phyloP scores from a whole-genome alignment of 2,113 vertebrate genomes.

The Megalops atlanticus region DNA sequence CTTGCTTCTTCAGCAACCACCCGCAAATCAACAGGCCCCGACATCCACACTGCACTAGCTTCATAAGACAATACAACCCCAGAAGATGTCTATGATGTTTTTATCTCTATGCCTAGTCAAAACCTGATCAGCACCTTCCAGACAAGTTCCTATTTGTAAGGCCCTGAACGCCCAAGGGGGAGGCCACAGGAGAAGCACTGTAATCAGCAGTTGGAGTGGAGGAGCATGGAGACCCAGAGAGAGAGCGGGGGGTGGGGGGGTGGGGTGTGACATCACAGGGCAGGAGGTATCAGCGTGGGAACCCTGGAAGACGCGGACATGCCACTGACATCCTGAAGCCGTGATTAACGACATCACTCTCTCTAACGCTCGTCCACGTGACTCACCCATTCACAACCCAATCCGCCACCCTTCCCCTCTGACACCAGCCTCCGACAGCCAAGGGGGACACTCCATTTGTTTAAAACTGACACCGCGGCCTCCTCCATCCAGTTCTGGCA shows the following conservation, averaged over 20 bases:
- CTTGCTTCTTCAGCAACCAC: not conserved
- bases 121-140: not conserved
- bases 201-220: not conserved
- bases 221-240: not conserved
- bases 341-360: slow-evolving; percentile 25
- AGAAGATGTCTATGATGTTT: too few species aligned
- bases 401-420: slow-evolving; percentile 1
- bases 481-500: too few species aligned
- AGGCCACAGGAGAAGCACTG: not conserved
- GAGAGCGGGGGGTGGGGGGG: not conserved
- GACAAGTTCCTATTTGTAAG: not conserved
- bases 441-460: not conserved
- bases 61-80: not conserved
- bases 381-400: slow-evolving; percentile 21
- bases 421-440: not conserved
- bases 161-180: not conserved
- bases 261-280: not conserved
- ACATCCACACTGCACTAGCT: not conserved
- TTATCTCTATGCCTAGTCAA: not conserved
- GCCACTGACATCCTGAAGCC: slow-evolving; percentile 16
- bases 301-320: not conserved
- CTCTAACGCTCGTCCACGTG: slow-evolving; percentile 11
- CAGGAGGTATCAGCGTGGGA: not conserved
- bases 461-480: not conserved
- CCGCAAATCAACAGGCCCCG: not conserved